These are phyloP conservation scores for Cephus sareptanus DNA, from an alignment of 2,888 invertebrate species.

Conservation along the genomic window DNA sequence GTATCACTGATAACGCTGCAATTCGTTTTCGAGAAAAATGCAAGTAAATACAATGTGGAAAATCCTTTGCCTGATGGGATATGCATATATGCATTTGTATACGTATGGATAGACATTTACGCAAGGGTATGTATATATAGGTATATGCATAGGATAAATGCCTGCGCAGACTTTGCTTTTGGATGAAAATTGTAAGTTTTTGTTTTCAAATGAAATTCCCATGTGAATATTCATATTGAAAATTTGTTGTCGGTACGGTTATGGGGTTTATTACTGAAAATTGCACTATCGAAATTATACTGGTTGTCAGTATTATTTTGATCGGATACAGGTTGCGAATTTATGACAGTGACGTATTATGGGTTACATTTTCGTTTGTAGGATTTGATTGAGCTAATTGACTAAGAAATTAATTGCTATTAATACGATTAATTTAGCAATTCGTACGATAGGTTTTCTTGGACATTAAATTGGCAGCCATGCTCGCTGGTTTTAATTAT, in stretches of 20 bases:
- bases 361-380: too few species aligned
- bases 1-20: not conserved
- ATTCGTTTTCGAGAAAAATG: not conserved
- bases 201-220: not conserved
- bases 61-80: not conserved
- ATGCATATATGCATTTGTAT: not conserved
- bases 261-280: not conserved
- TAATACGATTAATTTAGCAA: too few species aligned
- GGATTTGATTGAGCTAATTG: too few species aligned
- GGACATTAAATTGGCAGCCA: not conserved
- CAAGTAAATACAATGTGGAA: not conserved
- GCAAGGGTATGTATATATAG: not conserved
- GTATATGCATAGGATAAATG: not conserved
- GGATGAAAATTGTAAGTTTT: not conserved
- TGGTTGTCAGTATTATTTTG: too few species aligned
- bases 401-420: too few species aligned
- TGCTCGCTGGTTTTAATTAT: too few species aligned
- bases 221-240: not conserved
- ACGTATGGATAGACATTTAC: not conserved
- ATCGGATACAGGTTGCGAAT: too few species aligned
- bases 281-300: too few species aligned
- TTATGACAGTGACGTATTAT: too few species aligned
- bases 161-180: not conserved
- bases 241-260: not conserved
- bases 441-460: not conserved